A percentile compares a stretch with the other conserved stretches of the same genome.
Evolutionary conservation across 2,113 vertebrate species (phyloP).

Genomic region (Tylochromis polylepis): DNA sequence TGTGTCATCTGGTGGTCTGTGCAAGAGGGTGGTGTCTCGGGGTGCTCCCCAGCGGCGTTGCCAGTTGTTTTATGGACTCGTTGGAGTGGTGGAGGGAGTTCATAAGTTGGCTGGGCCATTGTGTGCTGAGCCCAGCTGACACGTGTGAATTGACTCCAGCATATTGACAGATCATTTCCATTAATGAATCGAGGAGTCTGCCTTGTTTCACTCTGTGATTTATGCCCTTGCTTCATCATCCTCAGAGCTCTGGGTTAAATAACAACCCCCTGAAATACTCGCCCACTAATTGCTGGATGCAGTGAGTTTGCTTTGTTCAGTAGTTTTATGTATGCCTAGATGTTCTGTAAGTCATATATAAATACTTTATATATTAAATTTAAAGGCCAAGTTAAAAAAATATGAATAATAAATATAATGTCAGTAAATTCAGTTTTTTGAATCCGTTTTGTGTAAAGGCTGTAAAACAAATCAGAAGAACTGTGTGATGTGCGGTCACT

Average conservation of each 20-base stretch:
- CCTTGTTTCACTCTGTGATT: constrained; percentile 83
- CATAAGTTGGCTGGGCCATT: constrained; percentile 89
- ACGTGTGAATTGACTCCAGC: constrained; percentile 87
- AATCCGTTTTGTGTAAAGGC: neutral
- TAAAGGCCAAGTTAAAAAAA: neutral
- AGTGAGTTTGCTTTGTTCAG: constrained; percentile 12
- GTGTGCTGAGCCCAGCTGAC: constrained; percentile 90
- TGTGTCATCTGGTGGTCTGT: constrained; percentile 96
- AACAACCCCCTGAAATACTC: constrained; percentile 21
- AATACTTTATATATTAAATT: neutral
- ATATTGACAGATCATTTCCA: constrained; percentile 96
- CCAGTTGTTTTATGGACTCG: constrained; percentile 98
- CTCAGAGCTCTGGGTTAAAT: constrained; percentile 42
- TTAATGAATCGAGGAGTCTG: constrained; percentile 88
- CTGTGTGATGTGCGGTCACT: neutral
- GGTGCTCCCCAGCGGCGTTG: constrained; percentile 84
- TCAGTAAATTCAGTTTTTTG: neutral
- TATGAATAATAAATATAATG: neutral
- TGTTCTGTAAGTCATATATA: neutral
- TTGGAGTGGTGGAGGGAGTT: constrained; percentile 87
- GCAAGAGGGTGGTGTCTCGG: constrained; percentile 83
- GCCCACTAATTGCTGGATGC: neutral
- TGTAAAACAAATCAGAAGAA: neutral
- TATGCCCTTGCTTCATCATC: constrained; percentile 66
- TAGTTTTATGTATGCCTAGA: neutral